Conservation (phyloP, 2,113 vertebrate species). For the Mesocricetus auratus region DNA sequence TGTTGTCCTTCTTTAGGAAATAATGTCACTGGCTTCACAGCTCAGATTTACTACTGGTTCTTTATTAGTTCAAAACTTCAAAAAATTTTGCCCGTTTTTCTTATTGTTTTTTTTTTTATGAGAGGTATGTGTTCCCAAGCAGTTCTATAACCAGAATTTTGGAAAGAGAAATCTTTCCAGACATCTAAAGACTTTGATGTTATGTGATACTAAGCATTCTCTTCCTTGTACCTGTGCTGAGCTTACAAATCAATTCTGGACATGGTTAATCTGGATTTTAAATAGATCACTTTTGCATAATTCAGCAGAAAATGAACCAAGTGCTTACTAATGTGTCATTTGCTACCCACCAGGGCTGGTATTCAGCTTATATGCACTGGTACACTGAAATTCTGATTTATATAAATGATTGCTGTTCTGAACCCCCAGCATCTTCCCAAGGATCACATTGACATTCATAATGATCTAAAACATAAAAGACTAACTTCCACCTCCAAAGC, state of each 20-base stretch:
- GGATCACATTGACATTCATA: neutral
- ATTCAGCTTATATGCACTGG: neutral
- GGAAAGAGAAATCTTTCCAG: neutral
- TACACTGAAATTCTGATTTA: constrained; percentile 5
- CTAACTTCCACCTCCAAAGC: neutral
- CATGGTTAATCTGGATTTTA: neutral
- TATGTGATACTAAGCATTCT: neutral
- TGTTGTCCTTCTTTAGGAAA: neutral
- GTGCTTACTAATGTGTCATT: neutral
- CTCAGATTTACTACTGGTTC: neutral
- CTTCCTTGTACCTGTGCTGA: neutral
- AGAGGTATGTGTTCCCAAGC: neutral
- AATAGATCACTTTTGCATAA: neutral
- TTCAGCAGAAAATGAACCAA: constrained; percentile 35
- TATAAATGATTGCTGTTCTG: neutral
- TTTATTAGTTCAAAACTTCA: neutral
- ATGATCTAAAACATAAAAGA: neutral
- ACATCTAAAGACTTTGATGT: neutral
- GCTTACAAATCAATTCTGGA: constrained; percentile 20
- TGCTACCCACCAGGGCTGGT: neutral
- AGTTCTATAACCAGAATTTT: neutral
- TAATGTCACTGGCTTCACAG: neutral
- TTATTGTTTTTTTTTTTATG: neutral
- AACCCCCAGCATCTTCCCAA: neutral
- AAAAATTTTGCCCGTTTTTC: neutral